Conservation (phyloP, 2,888 invertebrate species). For the Lucinisca nassula region DNA sequence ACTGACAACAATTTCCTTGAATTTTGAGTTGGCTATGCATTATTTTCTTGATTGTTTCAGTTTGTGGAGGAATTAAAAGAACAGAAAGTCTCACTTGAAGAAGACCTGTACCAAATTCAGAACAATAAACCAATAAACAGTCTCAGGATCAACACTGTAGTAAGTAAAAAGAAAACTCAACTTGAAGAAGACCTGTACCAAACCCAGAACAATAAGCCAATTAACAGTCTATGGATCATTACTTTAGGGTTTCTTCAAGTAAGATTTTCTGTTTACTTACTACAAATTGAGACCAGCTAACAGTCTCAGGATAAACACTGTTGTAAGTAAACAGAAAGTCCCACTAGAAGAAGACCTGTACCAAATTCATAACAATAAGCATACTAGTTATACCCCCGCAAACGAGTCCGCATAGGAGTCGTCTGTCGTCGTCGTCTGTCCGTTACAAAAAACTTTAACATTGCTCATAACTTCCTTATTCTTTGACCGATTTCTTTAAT, state of each 20-base stretch:
- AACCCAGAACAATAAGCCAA: constrained; percentile 26
- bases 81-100: constrained; percentile 42
- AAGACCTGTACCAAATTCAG: constrained; percentile 39
- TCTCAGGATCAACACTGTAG: constrained; percentile 47
- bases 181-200: constrained; percentile 46
- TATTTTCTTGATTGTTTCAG: constrained; percentile 25
- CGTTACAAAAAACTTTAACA: no score
- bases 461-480: no score
- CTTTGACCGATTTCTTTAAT: no score
- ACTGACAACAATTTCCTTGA: no score
- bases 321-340: constrained; percentile 40
- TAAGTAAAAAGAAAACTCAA: constrained; percentile 31
- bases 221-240: no score
- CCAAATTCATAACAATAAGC: constrained; percentile 24
- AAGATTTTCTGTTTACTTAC: constrained; percentile 40
- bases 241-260: constrained; percentile 50
- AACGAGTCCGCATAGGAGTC: no score
- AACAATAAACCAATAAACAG: constrained; percentile 18
- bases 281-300: constrained; percentile 22
- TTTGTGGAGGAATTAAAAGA: constrained; percentile 14
- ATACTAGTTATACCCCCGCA: no score
- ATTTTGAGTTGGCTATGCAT: no score
- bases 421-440: no score
- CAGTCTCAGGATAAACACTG: constrained; percentile 39
- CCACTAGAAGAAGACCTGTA: constrained; percentile 47